Conservation (phyloP, 37 sponge, comb jelly and placozoan genomes). For the Crambe crambe region DNA sequence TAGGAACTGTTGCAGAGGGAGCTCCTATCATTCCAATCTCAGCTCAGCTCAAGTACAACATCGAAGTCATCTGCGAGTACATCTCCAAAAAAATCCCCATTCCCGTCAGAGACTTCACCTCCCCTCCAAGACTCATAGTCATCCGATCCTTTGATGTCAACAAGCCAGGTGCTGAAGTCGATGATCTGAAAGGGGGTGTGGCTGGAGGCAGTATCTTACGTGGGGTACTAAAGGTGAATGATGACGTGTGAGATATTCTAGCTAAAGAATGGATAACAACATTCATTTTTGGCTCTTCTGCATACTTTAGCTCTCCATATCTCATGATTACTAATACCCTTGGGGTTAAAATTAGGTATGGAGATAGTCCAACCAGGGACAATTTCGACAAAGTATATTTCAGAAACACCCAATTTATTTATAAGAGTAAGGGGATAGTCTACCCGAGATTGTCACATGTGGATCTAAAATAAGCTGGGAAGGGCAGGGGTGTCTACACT, state of each 20-base stretch:
- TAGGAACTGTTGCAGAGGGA: slow-evolving; percentile 92
- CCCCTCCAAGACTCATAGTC: slow-evolving; percentile 91
- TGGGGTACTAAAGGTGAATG: slow-evolving; percentile 85
- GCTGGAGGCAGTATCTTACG: slow-evolving; percentile 97
- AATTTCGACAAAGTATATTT: no score
- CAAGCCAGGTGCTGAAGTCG: slow-evolving; percentile 95
- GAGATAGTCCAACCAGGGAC: no score
- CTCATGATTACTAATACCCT: no score
- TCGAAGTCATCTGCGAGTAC: slow-evolving; percentile 98
- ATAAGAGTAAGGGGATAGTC: no score
- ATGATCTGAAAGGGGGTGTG: slow-evolving; percentile 97
- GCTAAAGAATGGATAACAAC: not conserved
- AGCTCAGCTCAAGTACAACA: slow-evolving; percentile 98
- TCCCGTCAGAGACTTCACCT: slow-evolving; percentile 91
- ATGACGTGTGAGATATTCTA: not conserved
- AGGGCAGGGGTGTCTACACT: no score
- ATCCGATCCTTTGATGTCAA: slow-evolving; percentile 99
- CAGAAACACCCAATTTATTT: no score
- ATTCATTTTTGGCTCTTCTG: no score
- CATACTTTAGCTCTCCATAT: no score
- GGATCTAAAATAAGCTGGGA: no score
- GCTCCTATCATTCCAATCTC: slow-evolving; percentile 97
- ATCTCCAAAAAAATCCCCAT: slow-evolving; percentile 91
- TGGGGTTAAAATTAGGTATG: no score
- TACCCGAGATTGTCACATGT: no score